Base-by-base conservation (phyloP, 2,888 invertebrate genomes). In the Marasmarcha lunaedactyla region DNA sequence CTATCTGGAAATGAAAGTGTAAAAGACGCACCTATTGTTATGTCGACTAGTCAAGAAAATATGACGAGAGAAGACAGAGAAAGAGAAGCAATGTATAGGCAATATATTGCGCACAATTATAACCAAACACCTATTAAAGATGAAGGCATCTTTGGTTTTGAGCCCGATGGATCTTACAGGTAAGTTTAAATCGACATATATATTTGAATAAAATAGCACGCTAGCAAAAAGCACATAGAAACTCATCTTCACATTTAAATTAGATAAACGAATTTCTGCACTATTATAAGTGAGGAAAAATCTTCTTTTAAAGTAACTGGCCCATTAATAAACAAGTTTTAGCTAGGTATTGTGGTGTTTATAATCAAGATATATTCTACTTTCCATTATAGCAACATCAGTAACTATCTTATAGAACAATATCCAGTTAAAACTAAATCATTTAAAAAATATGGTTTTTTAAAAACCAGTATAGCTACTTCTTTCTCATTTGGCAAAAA, bases 21-120 rank as follows among this genome's bases (percentile, higher is more conserved):
- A 12, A 84, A 81, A 56, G 84, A 85, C 52, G 73, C 72, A 14
- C 78, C 84, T 2, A 62, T 85, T 37, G 54, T 85, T 27, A 86
- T 85, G 63, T 88, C 88, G 1, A 79, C 87, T 3, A 88, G 88
- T 53, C 88, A 88, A 63, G 88, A 89, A 57, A 87, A 88, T 54
- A 84, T 88, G 72, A 83, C 81, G 1, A 63, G 68, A 46, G 77
- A 79, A 58, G 79, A 84, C 37, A 67, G 76, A 7, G 83, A 81
- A 50, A 63, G 71, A 25, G 73, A 86, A 51, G 73, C 79, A 34
- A 58, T 73, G 34, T 83, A 84, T 45, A 64, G 56, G 43, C 72
- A 83, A 48, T 83, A 79, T 42, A 61, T 73, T 41, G 57, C 63
- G 9, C 76, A 81, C 56, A 81, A 79, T 48, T 87, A 88, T 51